A percentile compares a stretch with the other conserved stretches of the same genome.
Evolutionary conservation across 2,113 vertebrate genomes (phyloP).

Genomic region (Bombycilla garrulus): DNA sequence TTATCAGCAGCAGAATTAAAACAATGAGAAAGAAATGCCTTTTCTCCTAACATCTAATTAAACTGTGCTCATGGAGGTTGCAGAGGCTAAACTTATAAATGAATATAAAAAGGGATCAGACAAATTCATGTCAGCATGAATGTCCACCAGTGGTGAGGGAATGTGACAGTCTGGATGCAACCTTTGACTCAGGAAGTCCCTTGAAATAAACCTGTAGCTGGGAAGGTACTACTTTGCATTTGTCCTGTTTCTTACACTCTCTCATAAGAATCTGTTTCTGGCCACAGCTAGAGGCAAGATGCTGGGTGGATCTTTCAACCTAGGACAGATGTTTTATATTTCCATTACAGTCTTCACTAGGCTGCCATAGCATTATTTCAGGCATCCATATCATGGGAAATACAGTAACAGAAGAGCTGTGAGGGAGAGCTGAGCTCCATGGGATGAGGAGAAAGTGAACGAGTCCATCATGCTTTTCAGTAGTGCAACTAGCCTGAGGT

Average conservation of each 20-base stretch:
- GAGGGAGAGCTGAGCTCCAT: background rate
- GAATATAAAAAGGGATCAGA: background rate
- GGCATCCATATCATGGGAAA: background rate
- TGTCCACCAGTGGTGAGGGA: background rate
- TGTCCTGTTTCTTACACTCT: background rate
- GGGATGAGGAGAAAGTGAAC: background rate
- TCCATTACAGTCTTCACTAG: background rate
- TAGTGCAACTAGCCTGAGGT: background rate
- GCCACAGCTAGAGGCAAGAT: background rate
- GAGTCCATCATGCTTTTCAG: background rate
- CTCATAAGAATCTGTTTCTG: background rate
- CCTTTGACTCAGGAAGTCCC: background rate
- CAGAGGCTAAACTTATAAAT: background rate
- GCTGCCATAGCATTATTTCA: background rate
- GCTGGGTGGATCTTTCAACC: background rate
- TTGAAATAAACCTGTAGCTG: background rate
- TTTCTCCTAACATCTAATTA: conserved; percentile 7
- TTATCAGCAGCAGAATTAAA: conserved; percentile 20
- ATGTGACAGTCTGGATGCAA: background rate
- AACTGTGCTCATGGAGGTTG: background rate
- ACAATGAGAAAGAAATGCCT: conserved; percentile 1
- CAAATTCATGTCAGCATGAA: background rate
- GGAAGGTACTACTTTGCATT: background rate
- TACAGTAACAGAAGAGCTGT: background rate
- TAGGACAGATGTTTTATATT: background rate